Percentiles rank a stretch among this genome's conserved stretches.
phyloP scores from a whole-genome alignment of 2,113 vertebrate genomes.

The Sander lucioperca region DNA sequence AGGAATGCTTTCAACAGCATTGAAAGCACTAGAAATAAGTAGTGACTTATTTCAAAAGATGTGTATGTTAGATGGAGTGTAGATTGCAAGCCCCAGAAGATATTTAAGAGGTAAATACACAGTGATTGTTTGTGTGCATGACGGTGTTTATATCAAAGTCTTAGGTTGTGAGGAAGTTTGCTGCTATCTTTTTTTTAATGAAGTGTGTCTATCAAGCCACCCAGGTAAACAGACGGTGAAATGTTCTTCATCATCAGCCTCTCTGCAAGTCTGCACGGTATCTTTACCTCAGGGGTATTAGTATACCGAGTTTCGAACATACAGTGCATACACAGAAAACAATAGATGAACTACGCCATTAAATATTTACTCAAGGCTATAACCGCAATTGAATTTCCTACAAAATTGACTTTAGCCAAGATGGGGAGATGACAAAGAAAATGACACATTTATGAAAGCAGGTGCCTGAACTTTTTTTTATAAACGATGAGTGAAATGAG shows the following conservation, averaged over 20 bases:
- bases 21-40: constrained; percentile 86
- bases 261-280: not conserved
- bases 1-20: constrained; percentile 82
- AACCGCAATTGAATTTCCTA: constrained; percentile 19
- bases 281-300: constrained; percentile 4
- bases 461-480: not conserved
- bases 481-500: not conserved
- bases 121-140: not conserved
- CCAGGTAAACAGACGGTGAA: not conserved
- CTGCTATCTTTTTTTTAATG: not conserved
- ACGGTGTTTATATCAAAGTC: not conserved
- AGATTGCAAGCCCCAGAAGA: constrained; percentile 7
- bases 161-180: not conserved
- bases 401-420: constrained; percentile 5
- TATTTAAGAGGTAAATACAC: not conserved
- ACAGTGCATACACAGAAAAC: not conserved
- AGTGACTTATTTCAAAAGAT: constrained; percentile 83
- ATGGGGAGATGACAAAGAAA: not conserved
- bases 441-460: not conserved
- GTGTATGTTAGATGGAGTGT: constrained; percentile 57
- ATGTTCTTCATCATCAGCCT: not conserved
- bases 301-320: not conserved
- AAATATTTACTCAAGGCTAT: constrained; percentile 27
- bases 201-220: not conserved
- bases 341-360: not conserved